phyloP scores from a whole-genome alignment of 2,888 invertebrate species.

The Drosophila meridiana region DNA sequence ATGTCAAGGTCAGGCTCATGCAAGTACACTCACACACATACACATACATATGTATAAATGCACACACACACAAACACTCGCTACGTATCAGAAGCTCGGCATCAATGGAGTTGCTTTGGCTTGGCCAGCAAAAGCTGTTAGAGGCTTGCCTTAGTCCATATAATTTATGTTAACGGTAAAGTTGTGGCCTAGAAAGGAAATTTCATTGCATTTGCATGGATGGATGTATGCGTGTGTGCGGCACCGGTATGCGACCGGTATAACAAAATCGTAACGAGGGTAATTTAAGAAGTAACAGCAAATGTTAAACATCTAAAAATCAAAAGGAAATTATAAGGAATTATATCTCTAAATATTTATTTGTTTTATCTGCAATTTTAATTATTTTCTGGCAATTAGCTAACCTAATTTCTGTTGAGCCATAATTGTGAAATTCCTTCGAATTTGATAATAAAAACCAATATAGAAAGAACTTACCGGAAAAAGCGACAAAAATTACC shows the following conservation, averaged over 20 bases:
- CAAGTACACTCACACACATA: constrained; percentile 9
- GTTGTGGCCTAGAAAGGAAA: constrained; percentile 16
- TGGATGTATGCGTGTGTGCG: not conserved
- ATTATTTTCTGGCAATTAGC: too few relatives aligned
- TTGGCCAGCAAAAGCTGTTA: constrained; percentile 13
- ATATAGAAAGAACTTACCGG: constrained; percentile 1
- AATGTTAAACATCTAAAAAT: not conserved
- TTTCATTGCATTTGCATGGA: constrained; percentile 17
- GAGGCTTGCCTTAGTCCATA: constrained; percentile 16
- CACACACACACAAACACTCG: not conserved
- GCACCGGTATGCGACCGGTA: not conserved
- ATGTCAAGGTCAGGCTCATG: constrained; percentile 66
- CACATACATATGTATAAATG: not conserved
- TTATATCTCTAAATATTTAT: not conserved
- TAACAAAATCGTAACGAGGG: constrained; percentile 12
- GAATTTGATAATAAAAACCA: not conserved
- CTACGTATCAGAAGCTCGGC: constrained; percentile 39
- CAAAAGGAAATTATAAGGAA: not conserved
- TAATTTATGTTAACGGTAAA: constrained; percentile 48
- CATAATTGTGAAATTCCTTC: constrained; percentile 4
- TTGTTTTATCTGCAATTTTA: not conserved
- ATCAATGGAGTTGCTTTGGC: constrained; percentile 33
- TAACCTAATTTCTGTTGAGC: not conserved
- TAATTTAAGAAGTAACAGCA: not conserved
- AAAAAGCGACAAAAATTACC: not conserved